Percentiles rank a stretch among this genome's conserved stretches.
These are phyloP conservation scores for Hipparchia semele DNA, from an alignment of 2,888 invertebrate species.

Conservation along the genomic window DNA sequence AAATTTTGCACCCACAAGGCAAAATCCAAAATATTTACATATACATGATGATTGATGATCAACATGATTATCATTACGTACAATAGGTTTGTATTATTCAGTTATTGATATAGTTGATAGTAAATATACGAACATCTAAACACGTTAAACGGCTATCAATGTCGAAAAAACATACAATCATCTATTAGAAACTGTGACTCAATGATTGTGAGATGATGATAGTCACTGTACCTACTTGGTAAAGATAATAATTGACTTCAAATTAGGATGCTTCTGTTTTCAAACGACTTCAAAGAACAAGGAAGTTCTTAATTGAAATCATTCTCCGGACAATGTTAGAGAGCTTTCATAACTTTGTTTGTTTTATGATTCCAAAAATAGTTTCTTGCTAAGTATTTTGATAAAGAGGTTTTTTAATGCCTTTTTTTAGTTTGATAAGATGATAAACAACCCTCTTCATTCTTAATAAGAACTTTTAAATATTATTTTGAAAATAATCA, in stretches of 20 bases:
- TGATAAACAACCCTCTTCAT: too few relatives aligned
- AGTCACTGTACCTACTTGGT: slow-evolving; percentile 3
- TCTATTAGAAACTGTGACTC: slow-evolving; percentile 8
- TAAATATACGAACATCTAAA: slow-evolving; percentile 27
- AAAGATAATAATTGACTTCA: slow-evolving; percentile 16
- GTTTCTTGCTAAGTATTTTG: neutral
- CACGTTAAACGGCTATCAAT: slow-evolving; percentile 30
- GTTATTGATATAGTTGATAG: slow-evolving; percentile 33
- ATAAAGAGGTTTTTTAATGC: too few relatives aligned
- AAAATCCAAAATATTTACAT: too few relatives aligned
- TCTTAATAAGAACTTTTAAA: too few relatives aligned
- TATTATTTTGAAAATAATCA: too few relatives aligned
- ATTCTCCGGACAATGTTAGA: slow-evolving; percentile 6
- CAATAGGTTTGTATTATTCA: slow-evolving; percentile 6
- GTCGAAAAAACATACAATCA: slow-evolving; percentile 21
- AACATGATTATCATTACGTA: slow-evolving; percentile 10
- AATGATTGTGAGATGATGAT: slow-evolving; percentile 3
- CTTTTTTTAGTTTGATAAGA: too few relatives aligned
- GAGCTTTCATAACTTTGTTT: slow-evolving; percentile 1
- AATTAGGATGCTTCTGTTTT: slow-evolving; percentile 19
- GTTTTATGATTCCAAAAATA: slow-evolving; percentile 1
- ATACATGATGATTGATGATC: neutral
- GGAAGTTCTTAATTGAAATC: slow-evolving; percentile 21
- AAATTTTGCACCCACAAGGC: neutral
- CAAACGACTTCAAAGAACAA: slow-evolving; percentile 21